phyloP scores from a whole-genome alignment of 2,113 vertebrate species.

The Microcebus lehilahytsara region DNA sequence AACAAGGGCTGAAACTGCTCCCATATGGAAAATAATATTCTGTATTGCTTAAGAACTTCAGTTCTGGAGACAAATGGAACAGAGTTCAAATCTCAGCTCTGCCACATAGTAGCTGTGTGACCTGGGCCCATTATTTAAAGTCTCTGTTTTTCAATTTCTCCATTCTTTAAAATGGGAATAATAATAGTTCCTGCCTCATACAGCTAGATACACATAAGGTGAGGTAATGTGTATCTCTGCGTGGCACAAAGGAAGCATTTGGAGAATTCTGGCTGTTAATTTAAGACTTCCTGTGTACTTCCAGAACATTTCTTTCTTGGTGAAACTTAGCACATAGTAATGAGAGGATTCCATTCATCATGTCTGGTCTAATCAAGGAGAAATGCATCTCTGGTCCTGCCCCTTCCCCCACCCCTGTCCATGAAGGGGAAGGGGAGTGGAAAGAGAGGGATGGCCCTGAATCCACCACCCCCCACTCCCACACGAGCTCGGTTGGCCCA shows the following conservation, averaged over 20 bases:
- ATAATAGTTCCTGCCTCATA: not conserved
- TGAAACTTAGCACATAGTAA: not conserved
- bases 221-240: not conserved
- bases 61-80: conserved; percentile 12
- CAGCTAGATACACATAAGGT: not conserved
- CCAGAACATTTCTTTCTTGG: not conserved
- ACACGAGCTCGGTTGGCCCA: not conserved
- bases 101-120: not conserved
- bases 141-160: not conserved
- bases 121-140: not conserved
- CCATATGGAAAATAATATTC: not conserved
- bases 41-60: not conserved
- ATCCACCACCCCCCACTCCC: not conserved
- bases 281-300: not conserved
- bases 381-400: not conserved
- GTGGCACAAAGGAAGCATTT: not conserved
- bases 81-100: not conserved
- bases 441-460: not conserved
- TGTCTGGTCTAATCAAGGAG: not conserved
- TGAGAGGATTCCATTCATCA: not conserved
- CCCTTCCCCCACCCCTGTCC: not conserved
- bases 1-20: not conserved
- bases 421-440: not conserved
- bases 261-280: not conserved
- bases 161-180: not conserved